Percentiles rank a stretch among this genome's conserved stretches.
phyloP scores from a whole-genome alignment of 2,113 vertebrate genomes.

The Apaloderma vittatum region DNA sequence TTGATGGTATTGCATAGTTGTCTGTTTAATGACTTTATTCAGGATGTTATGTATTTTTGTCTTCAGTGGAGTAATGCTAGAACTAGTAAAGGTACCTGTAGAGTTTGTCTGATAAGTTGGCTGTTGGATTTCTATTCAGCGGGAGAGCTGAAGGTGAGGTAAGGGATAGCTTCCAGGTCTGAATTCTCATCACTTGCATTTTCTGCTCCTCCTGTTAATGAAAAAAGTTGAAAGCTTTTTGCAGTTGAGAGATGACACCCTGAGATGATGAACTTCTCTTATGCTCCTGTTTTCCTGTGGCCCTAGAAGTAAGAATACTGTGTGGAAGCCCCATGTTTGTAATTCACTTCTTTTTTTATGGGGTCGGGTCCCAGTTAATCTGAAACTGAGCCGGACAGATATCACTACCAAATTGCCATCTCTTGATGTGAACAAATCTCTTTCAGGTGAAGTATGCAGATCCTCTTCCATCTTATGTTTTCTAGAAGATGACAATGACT shows the following conservation, averaged over 20 bases:
- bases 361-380: not conserved
- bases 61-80: not conserved
- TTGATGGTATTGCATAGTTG: not conserved
- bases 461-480: not conserved
- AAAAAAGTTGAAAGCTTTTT: not conserved
- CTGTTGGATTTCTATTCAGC: not conserved
- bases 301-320: not conserved
- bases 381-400: not conserved
- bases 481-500: not conserved
- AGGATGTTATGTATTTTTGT: not conserved
- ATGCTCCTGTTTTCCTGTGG: not conserved
- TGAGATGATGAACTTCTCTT: not conserved
- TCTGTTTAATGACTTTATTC: not conserved
- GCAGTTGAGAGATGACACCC: not conserved
- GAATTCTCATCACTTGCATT: not conserved
- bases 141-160: not conserved
- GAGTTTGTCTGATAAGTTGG: not conserved
- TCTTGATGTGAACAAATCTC: not conserved
- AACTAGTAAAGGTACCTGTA: not conserved
- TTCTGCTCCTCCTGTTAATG: not conserved
- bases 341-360: not conserved
- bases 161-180: not conserved
- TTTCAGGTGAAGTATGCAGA: not conserved
- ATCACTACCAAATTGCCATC: not conserved
- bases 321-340: not conserved